Evolutionary conservation across 2,113 vertebrate species (phyloP).

Genomic region (Sarotherodon lohbergeri): DNA sequence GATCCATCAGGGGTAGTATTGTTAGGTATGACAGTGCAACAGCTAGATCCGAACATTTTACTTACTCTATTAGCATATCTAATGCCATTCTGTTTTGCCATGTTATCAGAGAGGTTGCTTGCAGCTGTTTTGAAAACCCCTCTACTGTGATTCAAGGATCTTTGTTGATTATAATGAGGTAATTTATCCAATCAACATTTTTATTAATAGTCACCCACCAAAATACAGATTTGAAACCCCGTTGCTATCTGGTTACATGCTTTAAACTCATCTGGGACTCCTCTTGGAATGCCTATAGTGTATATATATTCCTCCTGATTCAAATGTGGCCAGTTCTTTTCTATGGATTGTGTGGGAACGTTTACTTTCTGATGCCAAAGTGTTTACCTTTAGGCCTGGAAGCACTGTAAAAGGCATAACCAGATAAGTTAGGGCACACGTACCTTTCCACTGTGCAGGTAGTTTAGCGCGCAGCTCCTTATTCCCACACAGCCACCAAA

Average conservation of each 20-base stretch:
- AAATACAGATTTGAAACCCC: not conserved
- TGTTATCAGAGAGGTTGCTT: not conserved
- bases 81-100: not conserved
- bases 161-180: not conserved
- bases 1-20: not conserved
- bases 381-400: not conserved
- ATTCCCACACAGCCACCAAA: not conserved
- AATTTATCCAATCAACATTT: not conserved
- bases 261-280: not conserved
- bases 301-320: not conserved
- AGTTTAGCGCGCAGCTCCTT: not conserved
- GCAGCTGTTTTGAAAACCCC: not conserved
- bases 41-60: not conserved
- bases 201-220: not conserved
- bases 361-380: not conserved
- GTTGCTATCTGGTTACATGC: not conserved
- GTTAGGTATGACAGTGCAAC: not conserved
- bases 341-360: not conserved
- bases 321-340: not conserved
- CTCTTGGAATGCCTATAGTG: not conserved
- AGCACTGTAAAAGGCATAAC: not conserved
- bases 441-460: not conserved
- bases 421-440: not conserved
- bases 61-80: not conserved
- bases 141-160: not conserved